Conservation (phyloP, 2,888 invertebrate genomes). For the Sisyra terminalis region DNA sequence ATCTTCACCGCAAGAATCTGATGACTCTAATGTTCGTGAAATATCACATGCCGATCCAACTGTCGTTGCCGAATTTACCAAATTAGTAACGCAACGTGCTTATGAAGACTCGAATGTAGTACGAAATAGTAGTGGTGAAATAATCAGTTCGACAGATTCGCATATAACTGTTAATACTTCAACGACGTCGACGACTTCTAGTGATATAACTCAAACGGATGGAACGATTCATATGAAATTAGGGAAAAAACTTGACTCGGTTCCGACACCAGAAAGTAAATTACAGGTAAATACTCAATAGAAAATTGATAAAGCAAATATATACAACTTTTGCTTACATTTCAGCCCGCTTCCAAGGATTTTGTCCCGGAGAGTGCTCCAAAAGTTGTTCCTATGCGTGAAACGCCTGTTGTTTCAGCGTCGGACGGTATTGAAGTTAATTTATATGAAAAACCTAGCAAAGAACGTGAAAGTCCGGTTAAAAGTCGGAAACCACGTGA, state of each 20-base stretch:
- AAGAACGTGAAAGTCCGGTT: constrained; percentile 26
- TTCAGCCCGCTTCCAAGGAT: constrained; percentile 25
- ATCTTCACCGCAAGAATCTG: constrained; percentile 23
- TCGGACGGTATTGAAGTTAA: constrained; percentile 50
- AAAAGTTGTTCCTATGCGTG: constrained; percentile 19
- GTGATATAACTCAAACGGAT: neutral
- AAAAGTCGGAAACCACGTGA: constrained; percentile 21
- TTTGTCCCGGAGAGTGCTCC: constrained; percentile 20
- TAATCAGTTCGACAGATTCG: neutral
- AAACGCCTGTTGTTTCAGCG: constrained; percentile 52
- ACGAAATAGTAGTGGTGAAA: constrained; percentile 1
- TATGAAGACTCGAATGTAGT: constrained; percentile 5
- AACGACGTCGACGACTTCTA: neutral
- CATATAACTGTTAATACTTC: neutral
- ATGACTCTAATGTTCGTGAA: constrained; percentile 28
- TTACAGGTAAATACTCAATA: constrained; percentile 23
- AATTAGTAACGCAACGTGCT: constrained; percentile 19
- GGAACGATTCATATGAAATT: neutral
- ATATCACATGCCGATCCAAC: constrained; percentile 26
- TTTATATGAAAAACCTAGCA: constrained; percentile 25
- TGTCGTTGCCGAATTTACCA: constrained; percentile 23
- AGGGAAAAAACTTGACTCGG: constrained; percentile 5
- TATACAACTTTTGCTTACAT: too few species aligned
- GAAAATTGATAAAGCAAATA: too few species aligned
- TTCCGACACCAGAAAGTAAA: constrained; percentile 17